A percentile compares a stretch with the other conserved stretches of the same genome.
These are phyloP conservation scores for Hydrotaea cyrtoneurina DNA, from an alignment of 2,888 invertebrate genomes.

Conservation along the genomic window DNA sequence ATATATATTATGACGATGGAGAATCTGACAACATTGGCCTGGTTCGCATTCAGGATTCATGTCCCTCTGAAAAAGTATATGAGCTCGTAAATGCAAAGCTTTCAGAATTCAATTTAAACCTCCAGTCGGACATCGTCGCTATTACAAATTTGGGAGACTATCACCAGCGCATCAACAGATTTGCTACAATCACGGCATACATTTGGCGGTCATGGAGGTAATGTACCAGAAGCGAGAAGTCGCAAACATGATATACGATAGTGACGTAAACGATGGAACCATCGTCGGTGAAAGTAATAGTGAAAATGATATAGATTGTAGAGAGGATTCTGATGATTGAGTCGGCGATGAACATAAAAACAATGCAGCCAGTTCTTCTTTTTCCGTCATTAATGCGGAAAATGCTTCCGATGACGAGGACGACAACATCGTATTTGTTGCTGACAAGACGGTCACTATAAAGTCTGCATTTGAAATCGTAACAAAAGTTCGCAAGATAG, in stretches of 20 bases:
- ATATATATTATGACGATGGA: neutral
- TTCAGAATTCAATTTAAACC: neutral
- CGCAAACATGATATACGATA: too few relatives aligned
- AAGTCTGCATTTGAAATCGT: neutral
- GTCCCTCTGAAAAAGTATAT: neutral
- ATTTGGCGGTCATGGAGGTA: neutral
- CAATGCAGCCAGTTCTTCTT: neutral
- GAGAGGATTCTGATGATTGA: neutral
- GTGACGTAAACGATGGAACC: neutral
- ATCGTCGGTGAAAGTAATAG: conserved; percentile 1
- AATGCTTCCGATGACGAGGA: neutral
- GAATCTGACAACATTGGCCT: neutral
- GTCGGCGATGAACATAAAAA: neutral
- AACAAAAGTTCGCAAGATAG: neutral
- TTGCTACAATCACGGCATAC: neutral
- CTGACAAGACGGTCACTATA: neutral
- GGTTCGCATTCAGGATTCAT: neutral
- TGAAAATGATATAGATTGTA: neutral
- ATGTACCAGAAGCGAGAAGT: too few relatives aligned
- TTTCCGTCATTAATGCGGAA: neutral
- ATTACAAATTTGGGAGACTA: neutral
- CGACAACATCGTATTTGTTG: neutral
- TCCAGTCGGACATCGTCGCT: neutral
- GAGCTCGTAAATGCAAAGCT: too few relatives aligned
- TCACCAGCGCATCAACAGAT: too few relatives aligned